phyloP scores from a whole-genome alignment of 2,113 vertebrate genomes.

The Phalacrocorax carbo region DNA sequence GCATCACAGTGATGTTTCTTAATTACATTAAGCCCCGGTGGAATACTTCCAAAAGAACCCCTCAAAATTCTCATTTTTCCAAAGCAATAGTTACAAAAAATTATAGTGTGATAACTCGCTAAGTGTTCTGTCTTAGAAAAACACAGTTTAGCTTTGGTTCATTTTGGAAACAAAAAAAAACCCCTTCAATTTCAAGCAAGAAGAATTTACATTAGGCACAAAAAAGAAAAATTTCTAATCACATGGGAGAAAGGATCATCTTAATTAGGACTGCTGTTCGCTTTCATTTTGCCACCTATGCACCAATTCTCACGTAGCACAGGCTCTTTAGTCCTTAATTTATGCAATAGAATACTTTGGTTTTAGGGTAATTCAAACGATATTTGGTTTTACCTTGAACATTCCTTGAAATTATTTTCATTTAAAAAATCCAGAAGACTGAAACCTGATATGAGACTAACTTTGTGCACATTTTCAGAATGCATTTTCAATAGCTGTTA shows the following conservation, averaged over 20 bases:
- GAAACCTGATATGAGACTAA: not conserved
- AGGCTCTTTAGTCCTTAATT: not conserved
- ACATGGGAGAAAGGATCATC: not conserved
- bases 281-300: not conserved
- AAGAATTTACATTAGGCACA: not conserved
- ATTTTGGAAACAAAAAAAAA: slow-evolving; percentile 30
- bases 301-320: not conserved
- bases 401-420: not conserved
- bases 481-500: not conserved
- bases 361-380: not conserved
- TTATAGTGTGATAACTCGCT: not conserved
- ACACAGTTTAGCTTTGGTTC: not conserved
- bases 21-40: not conserved
- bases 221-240: not conserved
- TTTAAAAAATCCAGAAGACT: not conserved
- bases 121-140: not conserved
- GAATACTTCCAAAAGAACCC: not conserved
- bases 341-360: not conserved
- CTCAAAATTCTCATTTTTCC: not conserved
- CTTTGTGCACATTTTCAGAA: not conserved
- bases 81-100: not conserved
- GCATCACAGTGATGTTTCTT: not conserved
- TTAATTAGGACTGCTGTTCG: not conserved
- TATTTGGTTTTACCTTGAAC: not conserved
- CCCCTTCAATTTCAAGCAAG: slow-evolving; percentile 16